Evolutionary conservation across 2,113 vertebrate species (phyloP), one percentile per base, ranked within the genome.

Genomic region (Pavo muticus): DNA sequence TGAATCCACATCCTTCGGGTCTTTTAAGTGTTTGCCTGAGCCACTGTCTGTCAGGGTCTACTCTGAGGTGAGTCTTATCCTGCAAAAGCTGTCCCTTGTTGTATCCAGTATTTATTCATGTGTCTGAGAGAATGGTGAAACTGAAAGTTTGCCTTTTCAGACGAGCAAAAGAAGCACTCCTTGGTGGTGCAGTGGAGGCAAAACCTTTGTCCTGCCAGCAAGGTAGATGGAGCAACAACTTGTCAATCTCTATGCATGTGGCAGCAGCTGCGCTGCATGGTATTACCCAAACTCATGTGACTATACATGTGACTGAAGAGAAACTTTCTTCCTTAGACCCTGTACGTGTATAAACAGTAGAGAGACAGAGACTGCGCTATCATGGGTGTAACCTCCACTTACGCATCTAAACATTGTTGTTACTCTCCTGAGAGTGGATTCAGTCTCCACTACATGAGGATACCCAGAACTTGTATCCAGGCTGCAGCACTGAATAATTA

Each of bases 221-320:
- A 60, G 52, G 25, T 1, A 39, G 35, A 30, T 5, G 11, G n/a
- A 85, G 27, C 21, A 76, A 48, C 9, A 30, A 47, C 9, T 37
- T 57, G 0, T 0, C 45, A 37, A 4, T 20, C 18, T 73, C 24
- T 1, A 35, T 24, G 50, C 27, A 8, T 1, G 21, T 32, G n/a
- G 50, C 5, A 4, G 70, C 40, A n/a, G n/a, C 16, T 60, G 30
- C 59, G 9, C 45, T 60, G 24, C 25, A 35, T 2, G 12, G 37
- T 27, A 7, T 29, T 86, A 48, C 7, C 35, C 48, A 83, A 73
- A 54, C 44, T 40, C 15, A 20, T 13, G 37, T 23, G 64, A 63
- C 40, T 17, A 48, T n/a, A 1, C 12, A n/a, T 0, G 1, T 45
- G 40, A 63, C n/a, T 70, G 27, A 7, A 21, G 17, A 95, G 40